These are phyloP conservation scores for Lithophane semibrunnea DNA, from an alignment of 2,888 invertebrate genomes.

Conservation along the genomic window DNA sequence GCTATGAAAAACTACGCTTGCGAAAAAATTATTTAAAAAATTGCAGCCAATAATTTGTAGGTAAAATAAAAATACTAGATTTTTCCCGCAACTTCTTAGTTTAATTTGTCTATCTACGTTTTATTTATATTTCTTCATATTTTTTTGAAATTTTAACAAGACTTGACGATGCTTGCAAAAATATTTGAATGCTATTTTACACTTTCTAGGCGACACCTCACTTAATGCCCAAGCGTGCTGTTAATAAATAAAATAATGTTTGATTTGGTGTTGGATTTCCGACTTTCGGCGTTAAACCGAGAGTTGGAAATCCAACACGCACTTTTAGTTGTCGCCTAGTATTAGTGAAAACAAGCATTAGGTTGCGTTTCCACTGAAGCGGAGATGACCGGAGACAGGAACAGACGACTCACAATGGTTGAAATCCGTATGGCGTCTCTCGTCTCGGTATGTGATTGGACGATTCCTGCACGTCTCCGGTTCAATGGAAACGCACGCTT, in stretches of 20 bases:
- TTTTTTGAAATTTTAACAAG: background rate
- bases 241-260: too few relatives aligned
- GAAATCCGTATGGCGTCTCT: too few relatives aligned
- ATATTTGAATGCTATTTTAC: background rate
- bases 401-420: too few relatives aligned
- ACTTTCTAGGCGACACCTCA: background rate
- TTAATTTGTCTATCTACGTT: conserved; percentile 22
- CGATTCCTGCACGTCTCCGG: too few relatives aligned
- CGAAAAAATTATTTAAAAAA: background rate
- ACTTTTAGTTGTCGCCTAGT: background rate
- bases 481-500: too few relatives aligned
- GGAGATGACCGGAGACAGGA: too few relatives aligned
- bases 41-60: conserved; percentile 7
- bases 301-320: background rate
- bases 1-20: conserved; percentile 17
- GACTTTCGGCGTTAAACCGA: background rate
- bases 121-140: background rate
- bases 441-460: too few relatives aligned
- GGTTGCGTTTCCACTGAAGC: too few relatives aligned
- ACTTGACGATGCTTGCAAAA: background rate
- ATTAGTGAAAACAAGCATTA: background rate
- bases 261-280: background rate
- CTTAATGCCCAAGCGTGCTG: too few relatives aligned
- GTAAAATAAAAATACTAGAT: conserved; percentile 40
- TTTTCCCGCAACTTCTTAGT: conserved; percentile 29